Evolutionary conservation across 2,797 vertebrate genomes (phyloP).

Genomic region (Macrochelys suwanniensis): DNA sequence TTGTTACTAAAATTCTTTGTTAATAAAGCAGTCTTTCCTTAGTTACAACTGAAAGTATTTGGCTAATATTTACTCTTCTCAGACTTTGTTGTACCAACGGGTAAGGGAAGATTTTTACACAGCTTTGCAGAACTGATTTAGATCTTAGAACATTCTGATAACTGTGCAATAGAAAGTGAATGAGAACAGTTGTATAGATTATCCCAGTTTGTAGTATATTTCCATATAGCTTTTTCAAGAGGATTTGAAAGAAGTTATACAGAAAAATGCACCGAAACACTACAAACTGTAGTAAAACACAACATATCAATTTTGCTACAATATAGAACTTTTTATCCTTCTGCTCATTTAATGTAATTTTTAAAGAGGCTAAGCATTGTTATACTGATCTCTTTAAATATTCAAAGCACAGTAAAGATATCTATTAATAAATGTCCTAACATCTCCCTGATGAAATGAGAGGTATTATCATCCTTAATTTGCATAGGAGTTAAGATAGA

Average conservation of each 20-base stretch:
- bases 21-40: background rate
- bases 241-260: background rate
- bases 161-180: background rate
- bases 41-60: background rate
- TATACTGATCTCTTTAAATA: background rate
- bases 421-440: background rate
- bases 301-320: background rate
- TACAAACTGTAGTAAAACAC: background rate
- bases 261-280: background rate
- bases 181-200: background rate
- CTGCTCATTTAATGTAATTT: background rate
- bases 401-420: background rate
- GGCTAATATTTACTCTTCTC: background rate
- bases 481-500: background rate
- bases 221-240: background rate
- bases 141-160: background rate
- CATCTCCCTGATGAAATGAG: background rate
- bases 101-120: background rate
- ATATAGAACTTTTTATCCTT: background rate
- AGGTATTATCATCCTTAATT: background rate
- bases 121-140: background rate
- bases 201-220: background rate
- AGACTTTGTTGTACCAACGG: background rate
- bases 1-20: background rate
- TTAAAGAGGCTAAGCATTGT: background rate